Conservation (phyloP, 2,797 vertebrate genomes). For the Caiman crocodilus region DNA sequence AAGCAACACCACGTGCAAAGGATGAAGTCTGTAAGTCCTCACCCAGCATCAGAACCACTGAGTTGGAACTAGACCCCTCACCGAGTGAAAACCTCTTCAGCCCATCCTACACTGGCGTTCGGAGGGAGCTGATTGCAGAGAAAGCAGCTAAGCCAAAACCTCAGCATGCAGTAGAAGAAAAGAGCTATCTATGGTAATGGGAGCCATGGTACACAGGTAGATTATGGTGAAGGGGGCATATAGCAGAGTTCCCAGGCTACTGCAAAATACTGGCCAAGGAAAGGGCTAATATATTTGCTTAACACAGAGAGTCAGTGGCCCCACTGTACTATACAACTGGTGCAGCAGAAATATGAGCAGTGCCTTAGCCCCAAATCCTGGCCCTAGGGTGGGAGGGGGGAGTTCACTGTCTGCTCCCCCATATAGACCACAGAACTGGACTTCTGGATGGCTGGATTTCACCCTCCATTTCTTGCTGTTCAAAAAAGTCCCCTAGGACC, state of each 20-base stretch:
- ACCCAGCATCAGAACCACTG: neutral
- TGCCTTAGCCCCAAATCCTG: neutral
- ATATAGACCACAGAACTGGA: neutral
- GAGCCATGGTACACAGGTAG: neutral
- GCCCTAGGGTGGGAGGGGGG: neutral
- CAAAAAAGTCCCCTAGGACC: too few species aligned
- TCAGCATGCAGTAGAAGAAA: neutral
- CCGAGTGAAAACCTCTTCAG: too few species aligned
- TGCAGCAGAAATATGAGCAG: neutral
- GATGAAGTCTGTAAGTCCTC: constrained; percentile 15
- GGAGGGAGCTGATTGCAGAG: too few species aligned
- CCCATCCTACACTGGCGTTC: too few species aligned
- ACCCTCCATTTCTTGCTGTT: neutral
- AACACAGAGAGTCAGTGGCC: neutral
- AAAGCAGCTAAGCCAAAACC: neutral
- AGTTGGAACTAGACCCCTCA: neutral
- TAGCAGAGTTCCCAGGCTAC: neutral
- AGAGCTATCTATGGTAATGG: neutral
- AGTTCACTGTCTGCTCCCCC: neutral
- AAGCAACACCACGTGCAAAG: constrained; percentile 26
- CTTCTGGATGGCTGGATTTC: neutral
- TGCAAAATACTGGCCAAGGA: neutral
- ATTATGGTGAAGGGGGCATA: too few species aligned
- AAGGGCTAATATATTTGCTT: neutral
- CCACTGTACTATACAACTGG: neutral